Evolutionary conservation across 2,888 invertebrate genomes (phyloP).

Genomic region (Orgyia antiqua): DNA sequence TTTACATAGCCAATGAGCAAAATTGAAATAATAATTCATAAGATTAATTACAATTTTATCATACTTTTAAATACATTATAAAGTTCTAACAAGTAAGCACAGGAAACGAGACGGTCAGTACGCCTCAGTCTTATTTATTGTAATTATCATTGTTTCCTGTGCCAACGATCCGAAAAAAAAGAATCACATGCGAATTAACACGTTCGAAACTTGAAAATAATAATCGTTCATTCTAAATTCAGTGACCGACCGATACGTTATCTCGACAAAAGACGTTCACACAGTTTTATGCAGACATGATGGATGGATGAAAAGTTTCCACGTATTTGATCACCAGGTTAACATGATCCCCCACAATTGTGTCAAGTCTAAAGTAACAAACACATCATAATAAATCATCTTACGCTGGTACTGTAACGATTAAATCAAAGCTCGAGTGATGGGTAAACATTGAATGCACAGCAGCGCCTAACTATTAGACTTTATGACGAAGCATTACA

Average conservation of each 20-base stretch:
- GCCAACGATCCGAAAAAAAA: slow-evolving; percentile 5
- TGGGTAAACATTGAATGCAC: slow-evolving; percentile 28
- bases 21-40: slow-evolving; percentile 5
- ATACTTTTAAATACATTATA: slow-evolving; percentile 5
- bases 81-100: slow-evolving; percentile 1
- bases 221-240: slow-evolving; percentile 18
- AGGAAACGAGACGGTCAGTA: slow-evolving; percentile 5
- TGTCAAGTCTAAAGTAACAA: slow-evolving; percentile 5
- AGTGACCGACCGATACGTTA: slow-evolving; percentile 29
- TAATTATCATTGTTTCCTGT: background rate
- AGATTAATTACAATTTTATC: slow-evolving; percentile 8
- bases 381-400: slow-evolving; percentile 16
- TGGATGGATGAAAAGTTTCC: slow-evolving; percentile 34
- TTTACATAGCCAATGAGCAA: slow-evolving; percentile 10
- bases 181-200: slow-evolving; percentile 6
- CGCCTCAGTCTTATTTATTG: background rate
- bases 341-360: slow-evolving; percentile 9
- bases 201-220: slow-evolving; percentile 6
- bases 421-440: slow-evolving; percentile 41
- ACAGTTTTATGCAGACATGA: slow-evolving; percentile 28
- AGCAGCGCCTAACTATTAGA: slow-evolving; percentile 13
- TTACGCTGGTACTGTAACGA: slow-evolving; percentile 27
- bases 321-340: slow-evolving; percentile 26
- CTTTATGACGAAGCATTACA: slow-evolving; percentile 19
- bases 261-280: slow-evolving; percentile 30